phyloP scores from a whole-genome alignment of 2,888 invertebrate genomes.

The Xylocampa areola region DNA sequence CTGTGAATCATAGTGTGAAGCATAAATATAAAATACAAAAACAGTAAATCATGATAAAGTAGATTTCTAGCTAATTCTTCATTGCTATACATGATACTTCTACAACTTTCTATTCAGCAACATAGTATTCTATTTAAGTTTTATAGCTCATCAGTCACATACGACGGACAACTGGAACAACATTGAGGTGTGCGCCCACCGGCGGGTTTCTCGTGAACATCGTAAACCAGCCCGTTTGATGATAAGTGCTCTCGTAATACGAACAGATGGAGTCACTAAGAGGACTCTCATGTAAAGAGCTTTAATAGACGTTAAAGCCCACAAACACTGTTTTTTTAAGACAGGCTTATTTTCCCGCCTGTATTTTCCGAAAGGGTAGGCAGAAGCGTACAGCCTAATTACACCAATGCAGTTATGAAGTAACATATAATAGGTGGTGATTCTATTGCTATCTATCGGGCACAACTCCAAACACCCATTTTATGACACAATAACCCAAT shows the following conservation, averaged over 20 bases:
- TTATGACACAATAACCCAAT: no score
- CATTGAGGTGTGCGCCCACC: constrained; percentile 60
- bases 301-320: constrained; percentile 17
- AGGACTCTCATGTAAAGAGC: constrained; percentile 4
- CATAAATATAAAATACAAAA: no score
- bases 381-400: no score
- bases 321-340: constrained; percentile 1
- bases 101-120: background rate
- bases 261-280: constrained; percentile 42
- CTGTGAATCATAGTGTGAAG: no score
- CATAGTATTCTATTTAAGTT: constrained; percentile 46
- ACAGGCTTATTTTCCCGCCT: no score
- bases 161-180: constrained; percentile 58
- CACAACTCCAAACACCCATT: no score
- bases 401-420: no score
- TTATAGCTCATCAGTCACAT: constrained; percentile 52
- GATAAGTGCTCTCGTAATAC: constrained; percentile 50
- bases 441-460: no score
- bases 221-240: constrained; percentile 53
- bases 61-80: background rate
- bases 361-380: no score
- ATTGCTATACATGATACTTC: constrained; percentile 14
- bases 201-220: constrained; percentile 46
- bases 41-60: no score
- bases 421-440: no score